Percentiles rank a stretch among this genome's conserved stretches.
Conservation (phyloP, 2,113 vertebrate genomes). For the Vicugna pacos region DNA sequence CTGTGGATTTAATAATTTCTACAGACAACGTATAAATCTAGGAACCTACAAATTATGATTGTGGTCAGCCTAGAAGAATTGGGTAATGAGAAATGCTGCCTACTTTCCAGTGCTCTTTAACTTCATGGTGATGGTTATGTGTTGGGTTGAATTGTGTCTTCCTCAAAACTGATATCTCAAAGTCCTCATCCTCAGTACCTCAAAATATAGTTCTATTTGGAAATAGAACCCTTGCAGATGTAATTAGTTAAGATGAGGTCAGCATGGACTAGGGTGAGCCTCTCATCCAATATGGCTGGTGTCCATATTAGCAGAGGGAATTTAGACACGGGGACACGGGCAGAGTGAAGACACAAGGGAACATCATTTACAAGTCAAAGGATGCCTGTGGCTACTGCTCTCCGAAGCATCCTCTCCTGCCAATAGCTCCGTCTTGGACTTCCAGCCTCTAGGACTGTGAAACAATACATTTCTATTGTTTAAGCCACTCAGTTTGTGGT, state of each 20-base stretch:
- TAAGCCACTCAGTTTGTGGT: neutral
- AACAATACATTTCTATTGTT: neutral
- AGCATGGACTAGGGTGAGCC: neutral
- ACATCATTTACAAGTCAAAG: neutral
- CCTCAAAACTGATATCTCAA: neutral
- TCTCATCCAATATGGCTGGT: neutral
- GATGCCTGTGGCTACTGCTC: too few relatives aligned
- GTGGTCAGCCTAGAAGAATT: neutral
- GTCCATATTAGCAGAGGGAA: neutral
- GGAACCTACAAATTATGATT: neutral
- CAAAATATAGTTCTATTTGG: neutral
- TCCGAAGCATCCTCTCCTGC: neutral
- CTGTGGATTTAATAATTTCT: neutral
- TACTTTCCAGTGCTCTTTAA: slow-evolving; percentile 8
- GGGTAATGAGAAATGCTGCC: neutral
- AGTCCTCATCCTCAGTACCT: neutral
- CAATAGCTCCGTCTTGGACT: neutral
- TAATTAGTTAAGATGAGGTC: neutral
- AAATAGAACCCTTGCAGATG: neutral
- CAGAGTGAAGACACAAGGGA: neutral
- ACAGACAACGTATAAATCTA: neutral
- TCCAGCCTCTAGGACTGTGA: neutral
- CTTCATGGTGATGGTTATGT: neutral
- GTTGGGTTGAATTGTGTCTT: neutral
- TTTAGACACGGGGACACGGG: neutral